These are phyloP conservation scores for Hoplodrina blanda DNA, from an alignment of 2,888 invertebrate species.

Conservation along the genomic window DNA sequence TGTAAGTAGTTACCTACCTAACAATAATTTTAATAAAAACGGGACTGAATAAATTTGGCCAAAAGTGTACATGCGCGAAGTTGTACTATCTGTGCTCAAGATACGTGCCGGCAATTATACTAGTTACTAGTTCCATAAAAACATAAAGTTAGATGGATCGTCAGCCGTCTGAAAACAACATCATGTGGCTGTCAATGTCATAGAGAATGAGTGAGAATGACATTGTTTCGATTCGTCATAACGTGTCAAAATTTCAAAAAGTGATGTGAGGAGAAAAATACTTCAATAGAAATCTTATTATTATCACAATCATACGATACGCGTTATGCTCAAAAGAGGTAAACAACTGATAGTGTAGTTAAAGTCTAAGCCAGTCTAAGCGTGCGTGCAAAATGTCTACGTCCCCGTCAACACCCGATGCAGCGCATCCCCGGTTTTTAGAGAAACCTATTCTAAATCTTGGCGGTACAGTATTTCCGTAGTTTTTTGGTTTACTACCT, in stretches of 20 bases:
- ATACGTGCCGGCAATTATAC: too few species aligned
- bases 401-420: conserved; percentile 73
- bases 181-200: too few species aligned
- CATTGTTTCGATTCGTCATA: background rate
- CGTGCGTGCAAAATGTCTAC: conserved; percentile 68
- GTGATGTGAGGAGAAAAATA: background rate
- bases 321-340: conserved; percentile 80
- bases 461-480: conserved; percentile 80
- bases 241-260: background rate
- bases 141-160: too few species aligned
- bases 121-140: too few species aligned
- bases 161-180: too few species aligned
- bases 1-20: too few species aligned
- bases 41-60: too few species aligned
- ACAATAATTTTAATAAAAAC: too few species aligned
- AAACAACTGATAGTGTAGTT: conserved; percentile 66
- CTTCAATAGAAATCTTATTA: background rate
- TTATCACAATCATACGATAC: conserved; percentile 29
- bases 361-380: conserved; percentile 25
- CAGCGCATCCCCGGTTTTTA: conserved; percentile 82
- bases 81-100: too few species aligned
- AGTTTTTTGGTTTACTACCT: conserved; percentile 23
- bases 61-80: too few species aligned
- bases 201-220: too few species aligned
- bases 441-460: conserved; percentile 69